Percentiles rank a stretch among this genome's conserved stretches.
phyloP scores from a whole-genome alignment of 2,888 invertebrate species.

The Cataglyphis cursor region DNA sequence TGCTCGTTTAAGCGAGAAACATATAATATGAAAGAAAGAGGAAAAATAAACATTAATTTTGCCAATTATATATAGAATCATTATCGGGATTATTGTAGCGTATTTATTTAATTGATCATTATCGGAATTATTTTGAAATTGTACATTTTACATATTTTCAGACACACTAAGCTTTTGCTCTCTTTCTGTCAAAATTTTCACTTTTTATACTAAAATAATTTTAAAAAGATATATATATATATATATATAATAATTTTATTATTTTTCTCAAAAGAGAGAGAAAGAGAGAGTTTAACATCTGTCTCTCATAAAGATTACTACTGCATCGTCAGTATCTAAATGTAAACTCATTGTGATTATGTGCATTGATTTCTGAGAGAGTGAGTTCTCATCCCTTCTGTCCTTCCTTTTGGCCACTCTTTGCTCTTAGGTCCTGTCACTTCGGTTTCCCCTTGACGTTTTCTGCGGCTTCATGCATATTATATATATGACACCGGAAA shows the following conservation, averaged over 20 bases:
- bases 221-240: not conserved
- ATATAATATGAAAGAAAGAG: not conserved
- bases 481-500: conserved; percentile 38
- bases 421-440: not conserved
- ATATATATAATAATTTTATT: not conserved
- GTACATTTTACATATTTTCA: not conserved
- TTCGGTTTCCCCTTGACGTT: not conserved
- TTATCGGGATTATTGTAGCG: not conserved
- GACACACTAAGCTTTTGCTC: not conserved
- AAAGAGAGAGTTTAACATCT: not conserved
- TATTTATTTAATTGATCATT: not conserved
- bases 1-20: not conserved
- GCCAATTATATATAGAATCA: not conserved
- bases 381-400: not conserved
- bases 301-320: not conserved
- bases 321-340: not conserved
- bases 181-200: not conserved
- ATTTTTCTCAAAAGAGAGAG: not conserved
- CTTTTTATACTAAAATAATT: not conserved
- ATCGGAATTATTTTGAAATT: conserved; percentile 11
- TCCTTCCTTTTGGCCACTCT: not conserved
- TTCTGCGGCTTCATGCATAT: conserved; percentile 28
- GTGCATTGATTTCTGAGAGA: not conserved
- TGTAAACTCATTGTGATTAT: not conserved
- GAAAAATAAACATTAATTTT: not conserved